Evolutionary conservation across 2,888 invertebrate species (phyloP), one percentile per base, ranked within the genome.

Genomic region (Eristalis arbustorum): DNA sequence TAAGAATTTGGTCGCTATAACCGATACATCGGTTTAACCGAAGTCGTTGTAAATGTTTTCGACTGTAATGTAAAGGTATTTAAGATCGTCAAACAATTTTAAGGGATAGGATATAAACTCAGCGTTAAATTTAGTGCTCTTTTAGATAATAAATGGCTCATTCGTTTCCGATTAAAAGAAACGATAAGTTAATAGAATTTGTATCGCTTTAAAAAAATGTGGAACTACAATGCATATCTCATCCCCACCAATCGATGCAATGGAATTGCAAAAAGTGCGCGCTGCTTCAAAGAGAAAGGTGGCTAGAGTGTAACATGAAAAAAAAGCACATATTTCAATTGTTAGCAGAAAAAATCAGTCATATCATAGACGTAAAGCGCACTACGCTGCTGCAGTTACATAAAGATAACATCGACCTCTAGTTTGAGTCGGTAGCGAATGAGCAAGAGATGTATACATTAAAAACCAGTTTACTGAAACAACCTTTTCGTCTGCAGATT

Each of bases 371-470:
- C 64, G 14, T n/a, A 37, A 42, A n/a, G 71, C 73, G 81, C 61
- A 11, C 25, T 31, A 71, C 73, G 76, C 71, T 66, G 76, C 11
- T 64, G 72, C 68, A 82, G 82, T 85, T 85, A 85, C 77, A 78
- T 85, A 85, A 85, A 82, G 69, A 74, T 85, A 78, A 77, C 85
- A 82, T 82, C 85, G 85, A 85, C 85, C 85, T 85, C 69, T 78
- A 82, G 82, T 82, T 85, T 77, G 77, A 81, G 73, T 77, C 68
- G 59, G 76, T 66, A 81, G 64, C 81, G 85, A 82, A 74, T 72
- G 37, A 77, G 59, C 64, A 37, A 68, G 69, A 66, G 40, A 62
- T 72, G 71, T 31, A 57, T 56, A 49, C 63, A 10, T 25, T 22
- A 10, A 73, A 84, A 82, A 85, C 85, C 72, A 37, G 85, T 85